Percentiles rank a stretch among this genome's conserved stretches.
These are phyloP conservation scores for Odontocerum albicorne DNA, from an alignment of 2,888 invertebrate species.

Conservation along the genomic window DNA sequence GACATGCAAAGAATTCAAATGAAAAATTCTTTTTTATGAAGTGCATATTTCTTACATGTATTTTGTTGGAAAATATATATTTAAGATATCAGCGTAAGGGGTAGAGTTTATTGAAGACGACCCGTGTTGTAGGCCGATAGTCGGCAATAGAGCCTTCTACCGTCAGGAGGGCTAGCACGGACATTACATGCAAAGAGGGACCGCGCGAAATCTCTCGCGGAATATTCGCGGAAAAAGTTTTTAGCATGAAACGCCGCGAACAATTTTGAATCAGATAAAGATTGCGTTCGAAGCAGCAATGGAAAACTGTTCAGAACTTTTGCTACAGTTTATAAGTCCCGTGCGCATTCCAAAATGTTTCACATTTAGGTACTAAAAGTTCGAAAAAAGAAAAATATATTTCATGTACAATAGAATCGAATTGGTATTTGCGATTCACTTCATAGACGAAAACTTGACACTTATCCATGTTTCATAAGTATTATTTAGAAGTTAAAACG, in stretches of 20 bases:
- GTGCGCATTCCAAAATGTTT: conserved; percentile 4
- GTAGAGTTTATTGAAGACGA: conserved; percentile 6
- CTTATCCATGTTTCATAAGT: too few species aligned
- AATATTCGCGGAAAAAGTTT: conserved; percentile 20
- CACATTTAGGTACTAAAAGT: too few species aligned
- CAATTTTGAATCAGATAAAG: conserved; percentile 17
- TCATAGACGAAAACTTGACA: too few species aligned
- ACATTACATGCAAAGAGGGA: conserved; percentile 12
- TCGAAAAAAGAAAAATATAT: too few species aligned
- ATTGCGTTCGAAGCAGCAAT: conserved; percentile 13
- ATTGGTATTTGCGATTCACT: too few species aligned
- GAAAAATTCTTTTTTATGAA: too few species aligned
- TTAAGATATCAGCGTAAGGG: too few species aligned
- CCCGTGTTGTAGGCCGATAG: conserved; percentile 22
- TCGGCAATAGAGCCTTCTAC: conserved; percentile 24
- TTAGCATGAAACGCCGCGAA: not conserved
- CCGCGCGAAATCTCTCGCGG: conserved; percentile 8
- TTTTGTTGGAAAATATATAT: too few species aligned
- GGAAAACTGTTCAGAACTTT: conserved; percentile 11
- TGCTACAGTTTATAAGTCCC: conserved; percentile 7
- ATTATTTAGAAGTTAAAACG: too few species aligned
- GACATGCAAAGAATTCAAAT: too few species aligned
- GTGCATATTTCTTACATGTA: too few species aligned
- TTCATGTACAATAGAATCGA: too few species aligned
- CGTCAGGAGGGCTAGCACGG: conserved; percentile 15